Conservation (phyloP, 2,888 invertebrate genomes). For the Apomyelois bistriatella region DNA sequence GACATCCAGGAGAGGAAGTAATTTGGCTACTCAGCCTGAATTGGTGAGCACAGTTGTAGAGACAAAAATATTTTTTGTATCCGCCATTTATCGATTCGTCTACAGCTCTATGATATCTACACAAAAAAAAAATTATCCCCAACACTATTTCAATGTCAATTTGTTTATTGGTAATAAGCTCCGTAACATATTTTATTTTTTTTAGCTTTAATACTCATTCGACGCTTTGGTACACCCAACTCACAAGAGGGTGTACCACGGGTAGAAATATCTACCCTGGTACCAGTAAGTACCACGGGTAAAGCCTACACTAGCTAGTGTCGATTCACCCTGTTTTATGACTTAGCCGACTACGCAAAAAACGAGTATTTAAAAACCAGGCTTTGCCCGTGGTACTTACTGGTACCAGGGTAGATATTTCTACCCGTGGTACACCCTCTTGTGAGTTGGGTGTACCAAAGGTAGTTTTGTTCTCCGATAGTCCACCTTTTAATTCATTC, state of each 20-base stretch:
- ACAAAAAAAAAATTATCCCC: not conserved
- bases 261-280: too few relatives aligned
- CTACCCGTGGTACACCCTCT: too few relatives aligned
- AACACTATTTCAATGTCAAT: not conserved
- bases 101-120: not conserved
- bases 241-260: too few relatives aligned
- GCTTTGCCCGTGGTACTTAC: too few relatives aligned
- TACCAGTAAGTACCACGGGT: too few relatives aligned
- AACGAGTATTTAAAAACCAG: not conserved
- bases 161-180: slow-evolving; percentile 1
- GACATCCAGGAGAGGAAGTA: too few relatives aligned
- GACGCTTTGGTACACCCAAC: not conserved
- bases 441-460: too few relatives aligned
- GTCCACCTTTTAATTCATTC: too few relatives aligned
- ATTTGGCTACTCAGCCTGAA: too few relatives aligned
- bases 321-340: not conserved
- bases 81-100: not conserved
- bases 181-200: slow-evolving; percentile 5
- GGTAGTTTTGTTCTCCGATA: too few relatives aligned
- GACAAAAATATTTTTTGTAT: too few relatives aligned
- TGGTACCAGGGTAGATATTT: too few relatives aligned
- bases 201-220: not conserved
- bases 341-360: not conserved
- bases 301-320: not conserved
- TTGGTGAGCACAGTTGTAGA: not conserved